Base-by-base conservation (phyloP, 2,113 vertebrate genomes). In the Megaceryle torquata region DNA sequence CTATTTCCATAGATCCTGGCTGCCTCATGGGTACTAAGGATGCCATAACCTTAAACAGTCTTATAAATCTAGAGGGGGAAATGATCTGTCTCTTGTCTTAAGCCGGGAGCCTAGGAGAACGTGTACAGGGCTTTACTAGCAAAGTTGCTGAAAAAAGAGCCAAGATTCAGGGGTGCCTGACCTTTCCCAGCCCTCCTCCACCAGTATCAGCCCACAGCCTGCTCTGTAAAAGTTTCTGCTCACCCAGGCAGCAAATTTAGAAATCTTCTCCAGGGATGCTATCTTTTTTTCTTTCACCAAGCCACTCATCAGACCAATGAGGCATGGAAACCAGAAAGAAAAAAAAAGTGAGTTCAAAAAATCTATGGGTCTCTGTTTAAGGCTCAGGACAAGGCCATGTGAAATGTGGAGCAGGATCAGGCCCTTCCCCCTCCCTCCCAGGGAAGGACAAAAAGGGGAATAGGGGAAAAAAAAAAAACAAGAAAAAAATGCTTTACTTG, bases 181-280 rank as follows among this genome's bases (percentile, higher is more conserved):
- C 91, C 91, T 95, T 96, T 95, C 95, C 93, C 96, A 97, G 94
- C 94, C 88, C 74, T 96, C 84, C 74, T 92, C 91, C 77, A 60
- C 57, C 44, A 65, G 0, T 4, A 28, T 2, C 76, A 69, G 65
- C 85, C 51, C 44, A 50, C 41, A 86, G 83, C 22, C 92, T 44
- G 81, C 74, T 82, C 77, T 93, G 53, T 39, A 82, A 61, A 95
- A 91, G 57, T 82, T 89, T 59, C 86, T 78, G 83, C 70, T 92
- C 93, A 48, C 53, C 86, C 89, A 86, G 78, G 43, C 39, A 95
- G 83, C 83, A 95, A 91, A 93, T 93, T 95, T 72, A 93, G 87
- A 89, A 48, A 65, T 79, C 57, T 92, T 64, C 94, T 87, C 94
- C 59, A 85, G 96, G 91, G 91, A 91, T 67, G 59, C 12, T 65